A percentile compares a stretch with the other conserved stretches of the same genome.
Conservation (phyloP, 2,888 invertebrate genomes). For the Amaurobius ferox region DNA sequence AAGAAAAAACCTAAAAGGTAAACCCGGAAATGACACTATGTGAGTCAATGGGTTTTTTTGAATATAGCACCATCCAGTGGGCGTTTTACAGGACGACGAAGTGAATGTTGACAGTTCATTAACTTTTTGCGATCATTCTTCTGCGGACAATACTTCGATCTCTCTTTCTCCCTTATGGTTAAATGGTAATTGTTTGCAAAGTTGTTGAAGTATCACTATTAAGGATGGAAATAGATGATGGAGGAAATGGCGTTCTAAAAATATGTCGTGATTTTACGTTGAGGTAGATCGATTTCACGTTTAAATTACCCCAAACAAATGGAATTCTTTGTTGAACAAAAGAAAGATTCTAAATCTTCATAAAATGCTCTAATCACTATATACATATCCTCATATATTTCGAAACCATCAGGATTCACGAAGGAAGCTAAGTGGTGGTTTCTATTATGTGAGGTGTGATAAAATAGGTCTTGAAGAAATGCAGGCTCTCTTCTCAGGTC, state of each 20-base stretch:
- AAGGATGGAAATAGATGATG: background rate
- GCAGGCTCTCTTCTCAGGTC: too few species aligned
- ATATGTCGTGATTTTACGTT: background rate
- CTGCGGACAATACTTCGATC: background rate
- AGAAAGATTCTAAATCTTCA: too few species aligned
- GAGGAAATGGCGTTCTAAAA: background rate
- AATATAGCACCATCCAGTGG: background rate
- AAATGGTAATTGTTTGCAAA: background rate
- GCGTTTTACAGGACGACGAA: background rate
- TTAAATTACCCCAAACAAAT: too few species aligned
- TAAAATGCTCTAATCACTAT: too few species aligned
- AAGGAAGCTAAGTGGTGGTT: too few species aligned
- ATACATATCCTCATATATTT: too few species aligned
- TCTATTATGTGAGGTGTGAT: too few species aligned
- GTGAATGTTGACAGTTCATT: background rate
- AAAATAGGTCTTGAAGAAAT: too few species aligned
- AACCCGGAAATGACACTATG: background rate
- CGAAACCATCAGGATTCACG: too few species aligned
- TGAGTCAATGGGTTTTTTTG: slow-evolving; percentile 3
- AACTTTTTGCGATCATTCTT: background rate
- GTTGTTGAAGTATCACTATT: background rate
- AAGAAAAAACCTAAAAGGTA: background rate
- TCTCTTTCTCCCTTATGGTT: background rate
- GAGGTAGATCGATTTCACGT: too few species aligned
- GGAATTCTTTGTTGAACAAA: too few species aligned